Percentiles rank a stretch among this genome's conserved stretches.
These are phyloP conservation scores for Lasioglossum marginatum DNA, from an alignment of 2,888 invertebrate genomes.

Conservation along the genomic window DNA sequence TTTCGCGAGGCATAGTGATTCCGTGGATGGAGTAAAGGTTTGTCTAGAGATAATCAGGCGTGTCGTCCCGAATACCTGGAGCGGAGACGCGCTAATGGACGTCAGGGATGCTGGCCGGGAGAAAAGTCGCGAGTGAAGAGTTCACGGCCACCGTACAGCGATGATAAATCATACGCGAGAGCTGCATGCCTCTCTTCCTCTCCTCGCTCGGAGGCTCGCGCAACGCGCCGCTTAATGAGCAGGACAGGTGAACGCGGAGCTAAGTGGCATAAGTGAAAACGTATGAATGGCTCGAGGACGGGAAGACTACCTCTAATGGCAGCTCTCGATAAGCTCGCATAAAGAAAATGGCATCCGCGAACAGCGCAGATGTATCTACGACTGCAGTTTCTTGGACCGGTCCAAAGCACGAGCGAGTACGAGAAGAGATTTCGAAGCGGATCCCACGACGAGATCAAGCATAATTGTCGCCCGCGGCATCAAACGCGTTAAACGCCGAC, in stretches of 20 bases:
- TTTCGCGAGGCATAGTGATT: background rate
- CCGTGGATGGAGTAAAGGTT: background rate
- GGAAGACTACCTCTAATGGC: slow-evolving; percentile 43
- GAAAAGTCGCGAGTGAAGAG: slow-evolving; percentile 58
- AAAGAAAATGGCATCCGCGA: slow-evolving; percentile 41
- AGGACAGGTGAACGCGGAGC: slow-evolving; percentile 61
- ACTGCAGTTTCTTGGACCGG: background rate
- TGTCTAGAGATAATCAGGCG: background rate
- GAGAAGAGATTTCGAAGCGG: background rate
- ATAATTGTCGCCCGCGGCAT: background rate
- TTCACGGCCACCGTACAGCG: slow-evolving; percentile 65
- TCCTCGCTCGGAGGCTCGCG: background rate
- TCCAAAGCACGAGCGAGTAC: background rate
- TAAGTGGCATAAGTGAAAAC: slow-evolving; percentile 64
- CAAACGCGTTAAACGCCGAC: background rate
- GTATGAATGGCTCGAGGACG: slow-evolving; percentile 43
- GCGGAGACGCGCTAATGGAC: slow-evolving; percentile 54
- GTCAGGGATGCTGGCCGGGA: slow-evolving; percentile 15
- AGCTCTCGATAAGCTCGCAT: slow-evolving; percentile 36
- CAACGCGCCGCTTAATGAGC: slow-evolving; percentile 48
- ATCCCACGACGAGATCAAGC: background rate
- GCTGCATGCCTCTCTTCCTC: background rate
- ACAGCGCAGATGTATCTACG: background rate
- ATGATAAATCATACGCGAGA: slow-evolving; percentile 63
- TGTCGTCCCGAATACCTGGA: slow-evolving; percentile 42